Conservation (phyloP, 30 jellyfish, hydroid and myxozoan species). For the Haliclystus octoradiatus region DNA sequence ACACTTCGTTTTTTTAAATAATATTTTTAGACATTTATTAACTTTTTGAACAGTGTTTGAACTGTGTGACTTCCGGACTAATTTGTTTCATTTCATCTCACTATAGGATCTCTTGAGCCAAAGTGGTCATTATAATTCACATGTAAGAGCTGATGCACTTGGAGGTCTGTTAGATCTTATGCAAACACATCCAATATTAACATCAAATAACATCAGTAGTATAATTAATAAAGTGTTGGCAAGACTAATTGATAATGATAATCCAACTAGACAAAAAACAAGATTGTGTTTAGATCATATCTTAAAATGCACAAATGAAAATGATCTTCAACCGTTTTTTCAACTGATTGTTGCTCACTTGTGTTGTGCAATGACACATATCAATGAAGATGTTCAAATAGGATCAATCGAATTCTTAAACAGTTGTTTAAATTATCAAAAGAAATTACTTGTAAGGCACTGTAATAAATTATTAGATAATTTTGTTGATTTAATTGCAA, state of each 20-base stretch:
- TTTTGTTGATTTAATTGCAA: slow-evolving; percentile 52
- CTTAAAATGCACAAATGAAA: slow-evolving; percentile 8
- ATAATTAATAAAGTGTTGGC: slow-evolving; percentile 59
- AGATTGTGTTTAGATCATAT: slow-evolving; percentile 35
- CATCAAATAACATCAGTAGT: slow-evolving; percentile 44
- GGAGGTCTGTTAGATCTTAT: slow-evolving; percentile 51
- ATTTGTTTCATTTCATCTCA: slow-evolving; percentile 8
- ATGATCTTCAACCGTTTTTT: slow-evolving; percentile 63
- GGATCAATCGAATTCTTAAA: slow-evolving; percentile 47
- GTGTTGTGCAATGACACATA: slow-evolving; percentile 91
- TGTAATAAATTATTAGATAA: slow-evolving; percentile 48
- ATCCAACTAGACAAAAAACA: slow-evolving; percentile 37
- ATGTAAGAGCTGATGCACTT: slow-evolving; percentile 59
- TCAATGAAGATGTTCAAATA: slow-evolving; percentile 66
- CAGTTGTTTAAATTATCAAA: slow-evolving; percentile 29
- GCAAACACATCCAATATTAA: slow-evolving; percentile 41
- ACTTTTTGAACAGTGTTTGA: neutral
- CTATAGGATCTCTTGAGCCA: slow-evolving; percentile 74
- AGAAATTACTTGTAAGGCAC: slow-evolving; percentile 20
- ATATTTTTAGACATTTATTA: neutral
- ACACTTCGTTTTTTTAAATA: neutral
- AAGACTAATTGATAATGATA: slow-evolving; percentile 43
- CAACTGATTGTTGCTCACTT: slow-evolving; percentile 68
- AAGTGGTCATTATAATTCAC: slow-evolving; percentile 58
- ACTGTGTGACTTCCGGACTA: neutral